phyloP scores from a whole-genome alignment of 2,113 vertebrate species.

The Podocnemis expansa region DNA sequence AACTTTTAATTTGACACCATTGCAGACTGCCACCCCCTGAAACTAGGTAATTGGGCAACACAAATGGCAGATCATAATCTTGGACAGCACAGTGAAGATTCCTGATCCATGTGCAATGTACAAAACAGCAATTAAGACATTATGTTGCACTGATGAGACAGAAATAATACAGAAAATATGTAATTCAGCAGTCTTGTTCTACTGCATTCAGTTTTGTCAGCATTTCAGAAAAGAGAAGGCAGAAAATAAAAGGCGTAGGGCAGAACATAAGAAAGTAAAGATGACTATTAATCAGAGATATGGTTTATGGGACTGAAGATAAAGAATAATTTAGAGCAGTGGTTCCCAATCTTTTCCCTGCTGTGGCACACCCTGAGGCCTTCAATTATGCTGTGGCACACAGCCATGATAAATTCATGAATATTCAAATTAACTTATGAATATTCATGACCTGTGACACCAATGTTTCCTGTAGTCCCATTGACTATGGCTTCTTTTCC shows the following conservation, averaged over 20 bases:
- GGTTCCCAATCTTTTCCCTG: too few relatives aligned
- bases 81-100: neutral
- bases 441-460: too few relatives aligned
- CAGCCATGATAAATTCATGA: too few relatives aligned
- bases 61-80: neutral
- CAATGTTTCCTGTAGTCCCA: too few relatives aligned
- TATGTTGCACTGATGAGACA: neutral
- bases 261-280: neutral
- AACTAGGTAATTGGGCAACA: neutral
- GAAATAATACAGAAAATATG: neutral
- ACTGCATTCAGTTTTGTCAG: neutral
- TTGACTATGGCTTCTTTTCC: too few relatives aligned
- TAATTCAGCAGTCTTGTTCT: neutral
- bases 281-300: neutral
- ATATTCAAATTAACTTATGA: too few relatives aligned
- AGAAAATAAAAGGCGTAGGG: neutral
- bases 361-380: too few relatives aligned
- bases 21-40: neutral
- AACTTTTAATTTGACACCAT: neutral
- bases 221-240: neutral
- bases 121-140: neutral
- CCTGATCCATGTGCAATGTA: neutral
- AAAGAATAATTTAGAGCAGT: neutral
- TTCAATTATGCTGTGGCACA: too few relatives aligned
- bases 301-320: neutral